Percentiles rank a stretch among this genome's conserved stretches.
These are phyloP conservation scores for Palloptera scutellata DNA, from an alignment of 2,888 invertebrate species.

Conservation along the genomic window DNA sequence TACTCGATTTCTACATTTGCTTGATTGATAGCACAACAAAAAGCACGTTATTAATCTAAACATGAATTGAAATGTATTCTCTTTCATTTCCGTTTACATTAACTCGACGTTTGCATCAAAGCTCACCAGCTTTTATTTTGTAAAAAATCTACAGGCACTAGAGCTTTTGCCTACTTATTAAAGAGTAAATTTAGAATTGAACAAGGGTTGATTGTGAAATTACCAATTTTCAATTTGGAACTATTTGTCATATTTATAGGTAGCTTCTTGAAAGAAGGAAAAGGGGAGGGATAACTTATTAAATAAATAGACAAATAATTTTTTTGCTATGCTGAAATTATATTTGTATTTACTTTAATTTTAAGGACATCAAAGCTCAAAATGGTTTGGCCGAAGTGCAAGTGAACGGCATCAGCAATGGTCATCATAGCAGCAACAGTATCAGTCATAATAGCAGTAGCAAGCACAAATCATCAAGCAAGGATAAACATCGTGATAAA, in stretches of 20 bases:
- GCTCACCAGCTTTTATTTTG: no score
- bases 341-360: slow-evolving; percentile 28
- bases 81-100: neutral
- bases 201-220: no score
- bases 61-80: neutral
- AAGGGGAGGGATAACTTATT: neutral
- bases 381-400: slow-evolving; percentile 54
- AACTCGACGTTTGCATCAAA: no score
- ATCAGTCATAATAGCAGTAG: slow-evolving; percentile 56
- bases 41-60: no score
- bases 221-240: no score
- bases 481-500: slow-evolving; percentile 67
- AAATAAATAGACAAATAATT: neutral
- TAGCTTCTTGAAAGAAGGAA: neutral
- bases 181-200: no score
- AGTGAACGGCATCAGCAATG: slow-evolving; percentile 84
- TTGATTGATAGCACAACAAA: no score
- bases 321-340: slow-evolving; percentile 3
- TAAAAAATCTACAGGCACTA: no score
- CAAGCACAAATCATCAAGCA: slow-evolving; percentile 74
- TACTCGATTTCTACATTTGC: neutral
- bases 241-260: neutral
- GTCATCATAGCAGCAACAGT: slow-evolving; percentile 67
- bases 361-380: slow-evolving; percentile 53
- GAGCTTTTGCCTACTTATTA: no score